phyloP scores from a whole-genome alignment of 2,113 vertebrate genomes.

The Chlamydotis undulata region DNA sequence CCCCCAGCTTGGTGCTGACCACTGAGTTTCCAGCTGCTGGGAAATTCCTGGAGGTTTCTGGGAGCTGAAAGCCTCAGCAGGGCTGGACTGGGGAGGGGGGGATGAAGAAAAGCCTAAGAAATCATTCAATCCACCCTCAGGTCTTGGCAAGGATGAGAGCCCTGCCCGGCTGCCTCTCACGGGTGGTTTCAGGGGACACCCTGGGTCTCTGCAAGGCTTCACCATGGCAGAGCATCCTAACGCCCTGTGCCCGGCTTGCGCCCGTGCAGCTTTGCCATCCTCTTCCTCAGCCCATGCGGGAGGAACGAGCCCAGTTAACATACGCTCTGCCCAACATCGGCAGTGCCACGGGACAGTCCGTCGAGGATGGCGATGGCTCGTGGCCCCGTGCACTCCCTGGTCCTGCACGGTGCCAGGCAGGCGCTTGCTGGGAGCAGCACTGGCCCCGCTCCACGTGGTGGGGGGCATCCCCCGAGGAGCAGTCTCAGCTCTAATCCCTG shows the following conservation, averaged over 20 bases:
- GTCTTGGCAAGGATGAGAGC: background rate
- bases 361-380: rapidly evolving
- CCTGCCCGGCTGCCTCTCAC: rapidly evolving
- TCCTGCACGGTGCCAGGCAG: rapidly evolving
- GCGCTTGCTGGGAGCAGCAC: rapidly evolving
- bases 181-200: background rate
- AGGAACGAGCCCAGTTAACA: background rate
- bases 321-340: rapidly evolving
- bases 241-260: rapidly evolving
- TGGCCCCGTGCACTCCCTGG: rapidly evolving
- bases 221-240: background rate
- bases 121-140: background rate
- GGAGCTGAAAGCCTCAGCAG: rapidly evolving
- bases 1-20: background rate
- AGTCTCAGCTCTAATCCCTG: background rate
- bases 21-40: background rate
- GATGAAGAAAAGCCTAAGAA: background rate
- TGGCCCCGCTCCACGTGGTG: rapidly evolving
- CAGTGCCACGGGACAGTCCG: background rate
- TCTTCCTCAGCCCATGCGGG: background rate
- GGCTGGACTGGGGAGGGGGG: background rate
- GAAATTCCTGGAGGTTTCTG: background rate
- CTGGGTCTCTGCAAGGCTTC: background rate
- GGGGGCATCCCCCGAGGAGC: background rate
- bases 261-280: background rate